These are phyloP conservation scores for Mechanitis mazaeus DNA, from an alignment of 2,888 invertebrate genomes.

Conservation along the genomic window DNA sequence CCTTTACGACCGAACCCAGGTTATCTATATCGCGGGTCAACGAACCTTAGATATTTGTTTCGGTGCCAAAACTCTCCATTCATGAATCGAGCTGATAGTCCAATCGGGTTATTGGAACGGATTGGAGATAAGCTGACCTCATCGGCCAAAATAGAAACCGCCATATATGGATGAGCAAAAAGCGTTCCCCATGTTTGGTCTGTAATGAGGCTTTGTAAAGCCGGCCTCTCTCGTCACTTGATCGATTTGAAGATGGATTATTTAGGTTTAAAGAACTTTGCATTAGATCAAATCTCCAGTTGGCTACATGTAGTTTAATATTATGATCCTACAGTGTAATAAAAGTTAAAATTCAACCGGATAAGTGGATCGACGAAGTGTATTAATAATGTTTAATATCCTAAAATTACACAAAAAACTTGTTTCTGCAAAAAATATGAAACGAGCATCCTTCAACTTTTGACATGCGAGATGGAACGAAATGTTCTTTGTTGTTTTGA, in stretches of 20 bases:
- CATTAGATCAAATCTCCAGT: neutral
- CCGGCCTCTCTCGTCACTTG: neutral
- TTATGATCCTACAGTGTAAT: too few relatives aligned
- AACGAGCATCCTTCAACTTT: conserved; percentile 13
- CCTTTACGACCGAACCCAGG: conserved; percentile 47
- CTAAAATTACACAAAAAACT: conserved; percentile 10
- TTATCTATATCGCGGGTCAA: conserved; percentile 32
- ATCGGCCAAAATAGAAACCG: conserved; percentile 19
- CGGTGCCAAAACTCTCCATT: conserved; percentile 51
- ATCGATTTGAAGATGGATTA: conserved; percentile 4
- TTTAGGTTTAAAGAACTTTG: neutral
- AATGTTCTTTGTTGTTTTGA: too few relatives aligned
- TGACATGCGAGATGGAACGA: conserved; percentile 8
- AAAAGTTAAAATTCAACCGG: neutral
- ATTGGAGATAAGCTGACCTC: conserved; percentile 37
- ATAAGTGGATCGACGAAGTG: neutral
- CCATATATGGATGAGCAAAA: conserved; percentile 21
- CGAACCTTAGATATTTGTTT: conserved; percentile 33
- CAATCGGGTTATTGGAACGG: conserved; percentile 39
- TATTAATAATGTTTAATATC: neutral
- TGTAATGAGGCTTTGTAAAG: conserved; percentile 4
- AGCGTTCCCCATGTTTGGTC: conserved; percentile 16
- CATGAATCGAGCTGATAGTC: conserved; percentile 35
- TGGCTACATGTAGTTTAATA: neutral
- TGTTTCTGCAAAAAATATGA: conserved; percentile 10